phyloP scores from a whole-genome alignment of 2,888 invertebrate genomes.

The Tridacna crocea region DNA sequence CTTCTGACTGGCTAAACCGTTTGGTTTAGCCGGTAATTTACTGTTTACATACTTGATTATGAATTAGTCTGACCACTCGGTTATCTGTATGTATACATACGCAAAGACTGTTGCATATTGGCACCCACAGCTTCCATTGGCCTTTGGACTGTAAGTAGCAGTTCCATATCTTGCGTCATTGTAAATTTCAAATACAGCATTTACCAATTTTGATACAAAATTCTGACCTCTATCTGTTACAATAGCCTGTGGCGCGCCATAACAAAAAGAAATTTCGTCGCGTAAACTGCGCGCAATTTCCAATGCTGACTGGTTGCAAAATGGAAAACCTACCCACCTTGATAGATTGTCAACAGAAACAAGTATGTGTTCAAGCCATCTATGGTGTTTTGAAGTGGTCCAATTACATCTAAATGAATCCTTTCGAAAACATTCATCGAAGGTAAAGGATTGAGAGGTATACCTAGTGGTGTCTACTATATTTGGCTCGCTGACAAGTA shows the following conservation, averaged over 20 bases:
- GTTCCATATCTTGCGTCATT: conserved; percentile 24
- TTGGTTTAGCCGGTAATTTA: no score
- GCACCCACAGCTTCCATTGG: conserved; percentile 60
- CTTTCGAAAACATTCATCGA: conserved; percentile 41
- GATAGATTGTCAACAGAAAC: conserved; percentile 36
- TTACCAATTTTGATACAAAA: neutral
- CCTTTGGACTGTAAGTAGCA: conserved; percentile 53
- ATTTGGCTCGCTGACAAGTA: conserved; percentile 47
- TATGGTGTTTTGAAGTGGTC: conserved; percentile 44
- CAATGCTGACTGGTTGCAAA: conserved; percentile 39
- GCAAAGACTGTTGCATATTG: conserved; percentile 51
- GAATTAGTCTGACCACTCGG: conserved; percentile 49
- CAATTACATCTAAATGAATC: conserved; percentile 52
- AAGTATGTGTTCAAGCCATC: conserved; percentile 40
- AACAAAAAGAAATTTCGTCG: conserved; percentile 53
- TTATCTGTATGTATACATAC: conserved; percentile 45
- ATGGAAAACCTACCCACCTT: conserved; percentile 42
- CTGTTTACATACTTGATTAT: no score
- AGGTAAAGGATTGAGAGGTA: conserved; percentile 46
- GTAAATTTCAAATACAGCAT: neutral
- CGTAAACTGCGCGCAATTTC: conserved; percentile 44
- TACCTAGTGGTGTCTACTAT: conserved; percentile 42
- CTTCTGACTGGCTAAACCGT: no score
- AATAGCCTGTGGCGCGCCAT: conserved; percentile 41
- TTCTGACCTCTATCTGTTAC: conserved; percentile 49